phyloP scores from a whole-genome alignment of 2,797 vertebrate genomes.

The Hemibagrus guttatus region DNA sequence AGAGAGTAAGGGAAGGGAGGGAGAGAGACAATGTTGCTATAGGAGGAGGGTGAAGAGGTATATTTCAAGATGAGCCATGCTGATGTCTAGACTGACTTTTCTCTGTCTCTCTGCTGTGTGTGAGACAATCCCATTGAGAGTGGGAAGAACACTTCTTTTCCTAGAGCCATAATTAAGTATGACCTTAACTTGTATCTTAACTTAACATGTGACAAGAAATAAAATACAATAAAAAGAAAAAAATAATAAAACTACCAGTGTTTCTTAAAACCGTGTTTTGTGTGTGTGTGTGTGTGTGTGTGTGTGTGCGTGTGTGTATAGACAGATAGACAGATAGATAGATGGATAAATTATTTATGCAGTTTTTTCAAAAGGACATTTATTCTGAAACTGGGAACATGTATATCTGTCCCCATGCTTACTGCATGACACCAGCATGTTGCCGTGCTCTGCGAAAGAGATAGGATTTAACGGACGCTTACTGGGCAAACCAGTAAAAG shows the following conservation, averaged over 20 bases:
- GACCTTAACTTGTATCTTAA: slow-evolving; percentile 39
- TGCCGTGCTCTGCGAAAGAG: slow-evolving; percentile 1
- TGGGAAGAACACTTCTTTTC: slow-evolving; percentile 15
- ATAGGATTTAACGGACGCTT: not conserved
- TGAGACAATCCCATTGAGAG: not conserved
- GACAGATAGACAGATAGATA: too few species aligned
- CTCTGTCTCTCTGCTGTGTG: slow-evolving; percentile 3
- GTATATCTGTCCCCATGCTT: slow-evolving; percentile 28
- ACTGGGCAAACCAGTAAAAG: slow-evolving; percentile 23
- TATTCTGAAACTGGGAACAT: slow-evolving; percentile 12
- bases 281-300: too few species aligned
- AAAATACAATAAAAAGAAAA: too few species aligned
- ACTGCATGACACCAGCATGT: slow-evolving; percentile 21
- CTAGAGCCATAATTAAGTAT: slow-evolving; percentile 37
- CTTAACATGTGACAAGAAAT: slow-evolving; percentile 15
- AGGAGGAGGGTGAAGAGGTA: not conserved
- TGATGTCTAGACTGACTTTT: slow-evolving; percentile 22
- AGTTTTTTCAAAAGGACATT: not conserved
- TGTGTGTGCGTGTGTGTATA: too few species aligned
- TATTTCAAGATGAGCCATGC: not conserved
- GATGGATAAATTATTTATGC: not conserved
- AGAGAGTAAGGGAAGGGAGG: not conserved
- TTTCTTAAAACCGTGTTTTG: not conserved
- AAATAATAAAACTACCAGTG: not conserved
- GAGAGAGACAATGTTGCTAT: too few species aligned